These are phyloP conservation scores for Neosilurus hyrtlii DNA, from an alignment of 2,797 vertebrate genomes.

Conservation along the genomic window DNA sequence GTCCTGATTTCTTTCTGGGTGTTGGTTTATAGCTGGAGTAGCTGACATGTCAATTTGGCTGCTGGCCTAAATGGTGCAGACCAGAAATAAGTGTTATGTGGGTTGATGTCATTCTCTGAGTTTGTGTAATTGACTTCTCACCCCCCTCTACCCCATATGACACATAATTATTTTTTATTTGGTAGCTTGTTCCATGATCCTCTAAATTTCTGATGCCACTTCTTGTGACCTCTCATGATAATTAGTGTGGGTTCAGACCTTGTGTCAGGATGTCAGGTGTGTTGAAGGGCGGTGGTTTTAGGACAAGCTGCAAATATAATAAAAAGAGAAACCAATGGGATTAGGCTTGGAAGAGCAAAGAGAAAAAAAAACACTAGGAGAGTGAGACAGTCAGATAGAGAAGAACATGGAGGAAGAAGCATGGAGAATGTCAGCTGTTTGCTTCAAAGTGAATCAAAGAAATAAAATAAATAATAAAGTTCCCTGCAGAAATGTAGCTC, in stretches of 20 bases:
- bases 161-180: slow-evolving; percentile 47
- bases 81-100: slow-evolving; percentile 37
- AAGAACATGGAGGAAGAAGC: not conserved
- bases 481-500: not conserved
- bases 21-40: slow-evolving; percentile 31
- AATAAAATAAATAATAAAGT: slow-evolving; percentile 10
- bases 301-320: not conserved
- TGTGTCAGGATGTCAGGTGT: slow-evolving; percentile 52
- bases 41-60: slow-evolving; percentile 47
- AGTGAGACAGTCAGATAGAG: slow-evolving; percentile 4
- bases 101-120: slow-evolving; percentile 36
- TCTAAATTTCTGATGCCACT: slow-evolving; percentile 65
- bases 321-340: not conserved
- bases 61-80: slow-evolving; percentile 38
- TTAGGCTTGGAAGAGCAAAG: not conserved
- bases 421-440: slow-evolving; percentile 16
- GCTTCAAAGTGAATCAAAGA: slow-evolving; percentile 7
- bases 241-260: slow-evolving; percentile 64
- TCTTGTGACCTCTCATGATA: slow-evolving; percentile 51
- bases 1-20: slow-evolving; percentile 10
- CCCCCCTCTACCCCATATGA: slow-evolving; percentile 22
- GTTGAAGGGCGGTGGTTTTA: not conserved
- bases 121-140: slow-evolving; percentile 43
- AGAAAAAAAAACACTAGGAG: not conserved
- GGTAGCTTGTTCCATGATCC: slow-evolving; percentile 55